A percentile compares a stretch with the other conserved stretches of the same genome.
These are phyloP conservation scores for Melopsittacus undulatus DNA, from an alignment of 2,797 vertebrate species.

Conservation along the genomic window DNA sequence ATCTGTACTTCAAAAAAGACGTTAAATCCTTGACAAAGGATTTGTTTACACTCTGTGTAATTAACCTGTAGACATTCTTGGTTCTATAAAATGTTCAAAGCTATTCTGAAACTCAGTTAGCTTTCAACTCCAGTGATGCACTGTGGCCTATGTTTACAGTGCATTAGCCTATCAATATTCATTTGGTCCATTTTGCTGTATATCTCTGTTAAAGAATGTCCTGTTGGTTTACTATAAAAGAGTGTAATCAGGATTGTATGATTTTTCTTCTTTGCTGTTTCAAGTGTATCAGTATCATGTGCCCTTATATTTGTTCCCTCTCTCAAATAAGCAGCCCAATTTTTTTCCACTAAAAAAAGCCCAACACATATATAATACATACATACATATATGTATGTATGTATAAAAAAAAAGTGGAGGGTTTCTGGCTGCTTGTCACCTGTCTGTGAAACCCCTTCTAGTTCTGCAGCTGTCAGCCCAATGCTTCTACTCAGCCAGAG, in stretches of 20 bases:
- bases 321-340: not conserved
- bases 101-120: not conserved
- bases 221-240: not conserved
- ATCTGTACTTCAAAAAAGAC: not conserved
- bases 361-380: not conserved
- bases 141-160: not conserved
- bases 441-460: conserved; percentile 53
- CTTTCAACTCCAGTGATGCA: not conserved
- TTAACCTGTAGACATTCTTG: not conserved
- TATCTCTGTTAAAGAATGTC: not conserved
- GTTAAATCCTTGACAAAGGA: not conserved
- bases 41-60: not conserved
- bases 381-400: not conserved
- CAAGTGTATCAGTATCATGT: not conserved
- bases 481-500: conserved; percentile 73
- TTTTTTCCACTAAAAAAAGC: not conserved
- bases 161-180: not conserved
- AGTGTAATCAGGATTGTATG: not conserved
- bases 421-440: conserved; percentile 30
- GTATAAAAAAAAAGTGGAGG: not conserved
- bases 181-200: not conserved
- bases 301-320: not conserved
- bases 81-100: not conserved
- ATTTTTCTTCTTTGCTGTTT: not conserved
- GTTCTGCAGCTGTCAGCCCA: conserved; percentile 52